phyloP scores from a whole-genome alignment of 2,113 vertebrate species.

The Menidia beryllina region DNA sequence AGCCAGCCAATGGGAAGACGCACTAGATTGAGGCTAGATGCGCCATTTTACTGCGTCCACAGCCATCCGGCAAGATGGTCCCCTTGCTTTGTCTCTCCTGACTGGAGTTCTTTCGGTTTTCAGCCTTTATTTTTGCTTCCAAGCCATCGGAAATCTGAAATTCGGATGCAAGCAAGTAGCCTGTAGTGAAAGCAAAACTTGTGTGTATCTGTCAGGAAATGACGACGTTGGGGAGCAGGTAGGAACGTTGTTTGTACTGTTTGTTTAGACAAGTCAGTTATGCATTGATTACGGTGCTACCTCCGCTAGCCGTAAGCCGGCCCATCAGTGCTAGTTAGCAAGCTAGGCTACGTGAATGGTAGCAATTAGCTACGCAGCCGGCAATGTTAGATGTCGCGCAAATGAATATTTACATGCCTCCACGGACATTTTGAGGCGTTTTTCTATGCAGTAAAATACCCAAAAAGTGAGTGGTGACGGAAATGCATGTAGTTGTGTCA shows the following conservation, averaged over 20 bases:
- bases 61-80: constrained; percentile 91
- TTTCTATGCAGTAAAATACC: no score
- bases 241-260: constrained; percentile 40
- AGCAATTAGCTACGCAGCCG: constrained; percentile 61
- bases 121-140: constrained; percentile 54
- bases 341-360: constrained; percentile 38
- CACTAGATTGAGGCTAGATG: constrained; percentile 80
- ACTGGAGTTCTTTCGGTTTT: constrained; percentile 73
- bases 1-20: constrained; percentile 78
- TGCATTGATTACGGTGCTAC: constrained; percentile 46
- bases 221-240: constrained; percentile 84
- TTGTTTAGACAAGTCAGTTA: constrained; percentile 53
- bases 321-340: constrained; percentile 43
- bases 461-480: background rate
- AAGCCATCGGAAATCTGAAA: constrained; percentile 13
- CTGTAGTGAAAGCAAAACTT: constrained; percentile 27
- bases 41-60: constrained; percentile 88
- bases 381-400: constrained; percentile 37
- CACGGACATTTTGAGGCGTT: rapidly evolving
- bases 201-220: constrained; percentile 72
- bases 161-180: background rate
- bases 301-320: constrained; percentile 44
- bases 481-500: background rate
- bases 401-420: background rate
- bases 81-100: constrained; percentile 82